A percentile compares a stretch with the other conserved stretches of the same genome.
These are phyloP conservation scores for Mya arenaria DNA, from an alignment of 1,140 invertebrate species.

Conservation along the genomic window DNA sequence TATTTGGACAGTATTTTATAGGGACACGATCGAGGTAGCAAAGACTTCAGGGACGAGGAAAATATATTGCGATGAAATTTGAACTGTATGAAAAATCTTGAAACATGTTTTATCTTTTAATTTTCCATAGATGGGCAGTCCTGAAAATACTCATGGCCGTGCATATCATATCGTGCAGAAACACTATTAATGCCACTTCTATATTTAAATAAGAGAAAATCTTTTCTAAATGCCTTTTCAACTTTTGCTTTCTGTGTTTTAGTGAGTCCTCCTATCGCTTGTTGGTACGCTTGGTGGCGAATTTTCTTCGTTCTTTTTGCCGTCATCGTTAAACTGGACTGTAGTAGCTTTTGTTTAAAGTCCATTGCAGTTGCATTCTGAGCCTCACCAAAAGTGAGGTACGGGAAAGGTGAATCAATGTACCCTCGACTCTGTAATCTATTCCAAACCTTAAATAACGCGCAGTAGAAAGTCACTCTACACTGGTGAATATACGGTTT, in stretches of 20 bases:
- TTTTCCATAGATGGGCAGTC: no score
- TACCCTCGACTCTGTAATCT: constrained; percentile 14
- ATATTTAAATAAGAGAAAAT: constrained; percentile 25
- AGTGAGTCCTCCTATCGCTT: neutral
- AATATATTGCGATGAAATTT: no score
- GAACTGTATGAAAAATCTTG: no score
- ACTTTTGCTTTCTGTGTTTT: neutral
- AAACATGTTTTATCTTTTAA: no score
- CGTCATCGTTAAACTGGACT: neutral
- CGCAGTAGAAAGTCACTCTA: constrained; percentile 8
- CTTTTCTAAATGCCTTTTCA: neutral
- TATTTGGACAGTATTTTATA: no score
- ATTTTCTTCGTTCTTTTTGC: neutral
- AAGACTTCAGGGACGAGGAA: no score
- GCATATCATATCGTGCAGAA: no score
- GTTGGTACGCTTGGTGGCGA: neutral
- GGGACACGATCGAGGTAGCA: no score
- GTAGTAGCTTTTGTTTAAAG: constrained; percentile 2
- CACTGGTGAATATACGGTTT: neutral
- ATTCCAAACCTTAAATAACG: constrained; percentile 22
- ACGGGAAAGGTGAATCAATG: neutral
- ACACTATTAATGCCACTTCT: no score
- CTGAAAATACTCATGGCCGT: no score
- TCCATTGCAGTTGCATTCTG: neutral
- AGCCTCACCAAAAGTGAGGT: neutral